A percentile compares a stretch with the other conserved stretches of the same genome.
phyloP scores from a whole-genome alignment of 92 coral and sea anemone genomes.

The Diadumene lineata region DNA sequence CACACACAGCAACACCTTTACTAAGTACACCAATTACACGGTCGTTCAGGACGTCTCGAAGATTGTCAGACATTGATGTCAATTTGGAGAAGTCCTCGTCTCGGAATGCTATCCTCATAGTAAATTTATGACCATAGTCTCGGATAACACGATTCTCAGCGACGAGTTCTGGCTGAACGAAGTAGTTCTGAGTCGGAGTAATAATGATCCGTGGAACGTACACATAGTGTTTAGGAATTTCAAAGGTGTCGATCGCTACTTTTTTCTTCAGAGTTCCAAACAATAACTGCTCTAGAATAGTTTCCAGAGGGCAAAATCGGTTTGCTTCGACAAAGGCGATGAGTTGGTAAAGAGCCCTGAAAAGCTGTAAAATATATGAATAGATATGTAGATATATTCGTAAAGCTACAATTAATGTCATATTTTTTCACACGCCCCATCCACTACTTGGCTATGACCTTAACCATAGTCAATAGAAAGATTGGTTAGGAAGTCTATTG shows the following conservation, averaged over 20 bases:
- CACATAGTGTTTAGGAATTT: conserved; percentile 80
- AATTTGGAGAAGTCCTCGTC: conserved; percentile 94
- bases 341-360: conserved; percentile 64
- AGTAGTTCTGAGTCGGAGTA: conserved; percentile 84
- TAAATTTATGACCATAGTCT: conserved; percentile 65
- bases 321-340: conserved; percentile 50
- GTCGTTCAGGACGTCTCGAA: conserved; percentile 54
- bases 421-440: too few relatives aligned
- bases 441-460: too few relatives aligned
- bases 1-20: conserved; percentile 52
- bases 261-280: conserved; percentile 53
- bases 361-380: conserved; percentile 26
- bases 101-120: conserved; percentile 87
- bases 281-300: conserved; percentile 47
- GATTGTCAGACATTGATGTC: conserved; percentile 58
- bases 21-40: conserved; percentile 64
- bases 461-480: too few relatives aligned
- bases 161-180: conserved; percentile 85
- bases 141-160: conserved; percentile 93
- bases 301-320: conserved; percentile 69
- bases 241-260: conserved; percentile 51
- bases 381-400: too few relatives aligned
- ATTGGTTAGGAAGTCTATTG: too few relatives aligned
- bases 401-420: too few relatives aligned
- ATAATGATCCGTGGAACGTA: conserved; percentile 84